A percentile compares a stretch with the other conserved stretches of the same genome.
Evolutionary conservation across 1,140 invertebrate species (phyloP).

Genomic region (Ceratosolen solmsi): DNA sequence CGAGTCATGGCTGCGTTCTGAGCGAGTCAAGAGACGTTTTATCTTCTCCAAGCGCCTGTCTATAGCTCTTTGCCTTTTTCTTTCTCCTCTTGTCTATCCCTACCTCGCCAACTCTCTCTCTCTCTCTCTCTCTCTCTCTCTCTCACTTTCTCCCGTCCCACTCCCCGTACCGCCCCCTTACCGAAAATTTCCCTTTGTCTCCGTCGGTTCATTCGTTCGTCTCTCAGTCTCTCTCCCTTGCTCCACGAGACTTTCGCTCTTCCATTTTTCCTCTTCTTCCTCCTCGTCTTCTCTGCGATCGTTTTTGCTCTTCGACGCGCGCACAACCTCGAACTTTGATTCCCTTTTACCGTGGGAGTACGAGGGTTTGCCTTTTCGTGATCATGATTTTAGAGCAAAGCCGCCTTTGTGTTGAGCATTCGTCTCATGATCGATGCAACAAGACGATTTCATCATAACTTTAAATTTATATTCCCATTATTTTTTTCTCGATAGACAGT

Average conservation of each 20-base stretch:
- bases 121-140: not conserved
- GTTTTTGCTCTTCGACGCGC: not conserved
- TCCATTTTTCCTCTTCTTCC: not conserved
- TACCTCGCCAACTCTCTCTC: not conserved
- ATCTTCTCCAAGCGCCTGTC: slow-evolving; percentile 41
- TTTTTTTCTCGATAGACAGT: too few species aligned
- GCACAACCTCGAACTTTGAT: not conserved
- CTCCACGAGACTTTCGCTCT: not conserved
- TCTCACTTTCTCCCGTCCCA: not conserved
- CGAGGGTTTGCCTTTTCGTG: not conserved
- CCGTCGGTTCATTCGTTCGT: too few species aligned
- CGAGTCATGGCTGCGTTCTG: not conserved
- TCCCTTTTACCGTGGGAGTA: not conserved
- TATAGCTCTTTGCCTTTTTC: slow-evolving; percentile 45
- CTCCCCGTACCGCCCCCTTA: not conserved
- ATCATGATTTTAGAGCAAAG: not conserved
- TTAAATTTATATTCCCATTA: too few species aligned
- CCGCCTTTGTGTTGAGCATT: not conserved
- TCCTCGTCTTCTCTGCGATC: not conserved
- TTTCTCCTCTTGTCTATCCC: not conserved
- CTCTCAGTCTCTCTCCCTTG: too few species aligned
- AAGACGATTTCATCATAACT: not conserved
- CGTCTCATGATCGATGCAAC: not conserved
- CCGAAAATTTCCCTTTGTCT: too few species aligned
- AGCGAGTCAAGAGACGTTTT: slow-evolving; percentile 13